A percentile compares a stretch with the other conserved stretches of the same genome.
Conservation (phyloP, 2,888 invertebrate species). For the Serripes groenlandicus region DNA sequence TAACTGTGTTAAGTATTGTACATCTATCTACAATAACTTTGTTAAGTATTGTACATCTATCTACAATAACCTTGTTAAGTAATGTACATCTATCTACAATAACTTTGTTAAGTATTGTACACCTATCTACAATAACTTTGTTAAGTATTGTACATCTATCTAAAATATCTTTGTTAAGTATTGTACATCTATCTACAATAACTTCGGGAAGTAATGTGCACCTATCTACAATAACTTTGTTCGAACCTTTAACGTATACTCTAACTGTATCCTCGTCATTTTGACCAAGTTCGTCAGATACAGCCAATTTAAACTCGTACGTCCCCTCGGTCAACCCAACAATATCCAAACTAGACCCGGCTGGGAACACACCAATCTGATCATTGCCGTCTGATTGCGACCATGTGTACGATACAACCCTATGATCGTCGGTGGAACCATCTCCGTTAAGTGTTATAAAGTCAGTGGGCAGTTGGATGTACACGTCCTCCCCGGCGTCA, state of each 20-base stretch:
- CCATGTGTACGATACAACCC: slow-evolving; percentile 41
- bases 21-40: too few species aligned
- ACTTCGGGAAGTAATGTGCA: too few species aligned
- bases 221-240: too few species aligned
- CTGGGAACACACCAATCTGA: background rate
- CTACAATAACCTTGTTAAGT: too few species aligned
- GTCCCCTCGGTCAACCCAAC: slow-evolving; percentile 24
- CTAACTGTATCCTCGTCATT: slow-evolving; percentile 38
- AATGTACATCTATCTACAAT: too few species aligned
- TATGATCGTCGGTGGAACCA: slow-evolving; percentile 43
- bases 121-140: too few species aligned
- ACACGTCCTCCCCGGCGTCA: slow-evolving; percentile 46
- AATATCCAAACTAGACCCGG: slow-evolving; percentile 3
- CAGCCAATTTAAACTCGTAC: slow-evolving; percentile 39
- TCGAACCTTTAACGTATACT: slow-evolving; percentile 41
- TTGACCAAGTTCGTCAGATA: slow-evolving; percentile 45
- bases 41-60: too few species aligned
- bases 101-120: too few species aligned
- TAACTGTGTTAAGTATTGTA: too few species aligned
- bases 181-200: too few species aligned
- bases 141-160: too few species aligned
- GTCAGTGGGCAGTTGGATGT: slow-evolving; percentile 34
- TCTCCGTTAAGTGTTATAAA: slow-evolving; percentile 30
- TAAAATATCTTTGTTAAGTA: too few species aligned
- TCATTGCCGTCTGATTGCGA: slow-evolving; percentile 6